Evolutionary conservation across 1,140 invertebrate genomes (phyloP).

Genomic region (Drosophila mayri): DNA sequence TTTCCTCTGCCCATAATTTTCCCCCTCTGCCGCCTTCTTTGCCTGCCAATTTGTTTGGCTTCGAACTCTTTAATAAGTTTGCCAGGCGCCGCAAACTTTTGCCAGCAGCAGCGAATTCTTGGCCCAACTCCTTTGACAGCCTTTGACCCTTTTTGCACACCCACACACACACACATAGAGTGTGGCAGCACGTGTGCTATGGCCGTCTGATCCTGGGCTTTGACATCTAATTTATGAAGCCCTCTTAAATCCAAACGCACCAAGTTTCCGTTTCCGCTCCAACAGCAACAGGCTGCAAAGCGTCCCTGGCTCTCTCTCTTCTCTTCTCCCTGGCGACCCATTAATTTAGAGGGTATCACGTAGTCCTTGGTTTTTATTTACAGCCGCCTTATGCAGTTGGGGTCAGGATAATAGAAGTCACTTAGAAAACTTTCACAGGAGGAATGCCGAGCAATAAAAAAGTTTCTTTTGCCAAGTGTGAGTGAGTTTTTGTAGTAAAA

Average conservation of each 20-base stretch:
- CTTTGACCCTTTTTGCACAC: conserved; percentile 67
- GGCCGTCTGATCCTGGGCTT: conserved; percentile 63
- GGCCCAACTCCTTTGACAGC: conserved; percentile 41
- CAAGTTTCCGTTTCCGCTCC: conserved; percentile 25
- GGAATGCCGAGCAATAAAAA: conserved; percentile 11
- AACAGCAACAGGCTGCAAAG: conserved; percentile 36
- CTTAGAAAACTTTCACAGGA: conserved; percentile 8
- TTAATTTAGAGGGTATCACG: conserved; percentile 39
- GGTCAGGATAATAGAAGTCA: conserved; percentile 11
- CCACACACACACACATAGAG: background rate
- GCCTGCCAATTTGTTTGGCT: conserved; percentile 56
- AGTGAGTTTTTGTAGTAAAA: conserved; percentile 2
- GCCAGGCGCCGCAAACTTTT: conserved; percentile 43
- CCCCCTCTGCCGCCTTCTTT: background rate
- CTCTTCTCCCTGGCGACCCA: conserved; percentile 10
- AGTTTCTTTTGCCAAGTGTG: background rate
- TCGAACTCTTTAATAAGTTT: conserved; percentile 64
- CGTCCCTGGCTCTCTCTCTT: no score
- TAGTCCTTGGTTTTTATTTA: conserved; percentile 37
- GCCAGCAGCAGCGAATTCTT: conserved; percentile 34
- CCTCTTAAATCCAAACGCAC: conserved; percentile 41
- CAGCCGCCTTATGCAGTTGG: background rate
- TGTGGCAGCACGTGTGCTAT: conserved; percentile 19
- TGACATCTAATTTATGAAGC: conserved; percentile 81
- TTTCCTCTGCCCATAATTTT: background rate